Evolutionary conservation across 2,888 invertebrate species (phyloP).

Genomic region (Meganola albula): DNA sequence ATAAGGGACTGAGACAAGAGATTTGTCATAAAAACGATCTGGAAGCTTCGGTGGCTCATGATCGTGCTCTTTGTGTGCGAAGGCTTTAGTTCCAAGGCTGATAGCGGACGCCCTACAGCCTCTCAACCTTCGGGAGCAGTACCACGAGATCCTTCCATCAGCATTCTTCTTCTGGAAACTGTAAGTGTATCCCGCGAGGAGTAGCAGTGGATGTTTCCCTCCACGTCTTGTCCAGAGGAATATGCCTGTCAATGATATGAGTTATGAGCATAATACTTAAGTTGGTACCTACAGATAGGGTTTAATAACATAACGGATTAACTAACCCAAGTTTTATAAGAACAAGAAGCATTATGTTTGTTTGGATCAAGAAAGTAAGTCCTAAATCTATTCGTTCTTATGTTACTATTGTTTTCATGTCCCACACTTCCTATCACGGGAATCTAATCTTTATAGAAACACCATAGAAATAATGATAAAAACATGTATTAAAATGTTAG

Average conservation of each 20-base stretch:
- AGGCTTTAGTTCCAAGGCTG: conserved; percentile 48
- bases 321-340: too few relatives aligned
- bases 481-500: too few relatives aligned
- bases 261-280: too few relatives aligned
- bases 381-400: too few relatives aligned
- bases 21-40: conserved; percentile 13
- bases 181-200: conserved; percentile 59
- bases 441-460: too few relatives aligned
- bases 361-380: too few relatives aligned
- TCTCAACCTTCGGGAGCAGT: conserved; percentile 62
- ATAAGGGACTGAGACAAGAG: conserved; percentile 6
- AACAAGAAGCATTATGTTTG: too few relatives aligned
- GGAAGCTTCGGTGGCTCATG: conserved; percentile 54
- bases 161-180: conserved; percentile 67
- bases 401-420: too few relatives aligned
- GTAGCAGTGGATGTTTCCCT: conserved; percentile 62
- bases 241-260: conserved; percentile 38
- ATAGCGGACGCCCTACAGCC: conserved; percentile 64
- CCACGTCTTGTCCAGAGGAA: conserved; percentile 66
- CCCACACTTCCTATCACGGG: too few relatives aligned
- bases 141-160: conserved; percentile 65
- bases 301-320: too few relatives aligned
- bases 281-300: background rate
- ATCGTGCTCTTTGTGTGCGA: conserved; percentile 50
- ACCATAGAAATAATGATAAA: too few relatives aligned